phyloP scores from a whole-genome alignment of 1,140 invertebrate genomes.

The Sweltsa coloradensis region DNA sequence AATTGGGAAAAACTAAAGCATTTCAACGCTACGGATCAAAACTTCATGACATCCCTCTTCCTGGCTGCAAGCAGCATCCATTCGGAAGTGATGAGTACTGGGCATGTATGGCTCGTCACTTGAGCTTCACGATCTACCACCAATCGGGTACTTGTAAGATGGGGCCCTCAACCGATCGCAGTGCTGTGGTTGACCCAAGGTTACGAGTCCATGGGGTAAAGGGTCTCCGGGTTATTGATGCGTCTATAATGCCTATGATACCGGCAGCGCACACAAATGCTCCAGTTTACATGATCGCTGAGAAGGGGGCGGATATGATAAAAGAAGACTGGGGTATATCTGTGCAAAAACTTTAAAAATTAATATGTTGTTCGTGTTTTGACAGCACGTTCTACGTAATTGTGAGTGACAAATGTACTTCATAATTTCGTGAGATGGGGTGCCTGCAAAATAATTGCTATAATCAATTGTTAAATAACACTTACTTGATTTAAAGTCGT shows the following conservation, averaged over 20 bases:
- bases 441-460: too few species aligned
- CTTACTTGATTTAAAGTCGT: too few species aligned
- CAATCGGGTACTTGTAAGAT: conserved; percentile 50
- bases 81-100: conserved; percentile 69
- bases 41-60: conserved; percentile 56
- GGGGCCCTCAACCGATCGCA: conserved; percentile 59
- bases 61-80: conserved; percentile 57
- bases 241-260: conserved; percentile 15
- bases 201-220: conserved; percentile 46
- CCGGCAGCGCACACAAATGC: conserved; percentile 13
- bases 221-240: conserved; percentile 13
- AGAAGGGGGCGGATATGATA: conserved; percentile 13
- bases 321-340: conserved; percentile 12
- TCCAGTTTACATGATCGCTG: conserved; percentile 11
- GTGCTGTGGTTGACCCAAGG: conserved; percentile 69
- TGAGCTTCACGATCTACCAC: conserved; percentile 73
- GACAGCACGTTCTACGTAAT: too few species aligned
- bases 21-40: conserved; percentile 71
- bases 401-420: too few species aligned
- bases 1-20: conserved; percentile 56
- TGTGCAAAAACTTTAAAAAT: too few species aligned
- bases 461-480: too few species aligned
- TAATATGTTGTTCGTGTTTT: too few species aligned
- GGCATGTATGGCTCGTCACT: conserved; percentile 72
- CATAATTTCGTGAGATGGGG: too few species aligned